Evolutionary conservation across 2,888 invertebrate genomes (phyloP), one percentile per base, ranked within the genome.

Genomic region (Ernsta delagoae): DNA sequence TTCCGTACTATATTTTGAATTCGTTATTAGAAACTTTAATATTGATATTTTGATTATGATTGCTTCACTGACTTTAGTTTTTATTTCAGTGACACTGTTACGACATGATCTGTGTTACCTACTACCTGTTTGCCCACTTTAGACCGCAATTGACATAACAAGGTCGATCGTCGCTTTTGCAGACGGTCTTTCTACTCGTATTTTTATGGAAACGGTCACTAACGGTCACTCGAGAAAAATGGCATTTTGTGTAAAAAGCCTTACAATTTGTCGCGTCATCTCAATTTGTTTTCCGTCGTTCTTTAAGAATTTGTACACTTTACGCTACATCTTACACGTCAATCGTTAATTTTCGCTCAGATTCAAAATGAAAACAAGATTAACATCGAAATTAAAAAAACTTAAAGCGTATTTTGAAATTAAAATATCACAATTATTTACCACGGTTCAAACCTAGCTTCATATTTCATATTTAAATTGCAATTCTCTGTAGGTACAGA

Each of bases 161-260:
- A 70, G 31, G 54, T 24, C 62, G 72, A 71, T 72, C 71, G 70
- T 74, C 72, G 68, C 39, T 5, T 72, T 71, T 73, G 69, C 66
- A 72, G 75, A 71, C 71, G 71, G 57, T 70, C 68, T 73, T 39
- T 39, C 7, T 43, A 43, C 24, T 24, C 24, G 24, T 24, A 24
- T 43, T 72, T 70, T 75, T 72, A 72, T 74, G 72, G 70, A 76
- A 74, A 74, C 71, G 59, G 70, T 72, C 74, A 72, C 57, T 68
- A 54, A 69, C 72, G 70, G 70, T 71, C 63, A 70, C 69, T 71
- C 56, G 50, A 71, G 70, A 41, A 43, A 61, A 61, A 54, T 67
- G 67, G 24, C 45, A 34, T 67, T 61, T 56, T 34, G 34, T 45
- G 61, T 61, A 72, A 73, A 41, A 72, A 71, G 68, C 53, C 64